phyloP scores from a whole-genome alignment of 2,888 invertebrate species.

The Noctua janthina region DNA sequence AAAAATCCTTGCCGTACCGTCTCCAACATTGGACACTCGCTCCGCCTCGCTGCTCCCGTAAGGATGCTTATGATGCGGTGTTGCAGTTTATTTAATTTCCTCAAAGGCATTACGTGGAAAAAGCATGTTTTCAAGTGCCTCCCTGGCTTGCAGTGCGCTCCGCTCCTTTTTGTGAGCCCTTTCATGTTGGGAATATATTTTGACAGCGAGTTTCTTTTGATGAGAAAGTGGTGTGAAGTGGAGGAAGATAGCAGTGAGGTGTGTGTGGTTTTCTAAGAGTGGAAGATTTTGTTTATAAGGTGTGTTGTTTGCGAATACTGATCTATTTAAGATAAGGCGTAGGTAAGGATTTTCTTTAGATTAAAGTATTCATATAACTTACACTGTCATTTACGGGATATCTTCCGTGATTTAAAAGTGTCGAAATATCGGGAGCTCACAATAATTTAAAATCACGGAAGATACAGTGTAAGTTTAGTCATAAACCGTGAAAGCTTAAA shows the following conservation, averaged over 20 bases:
- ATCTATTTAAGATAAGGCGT: not conserved
- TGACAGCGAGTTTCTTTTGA: conserved; percentile 64
- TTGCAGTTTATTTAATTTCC: conserved; percentile 90
- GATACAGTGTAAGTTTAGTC: too few relatives aligned
- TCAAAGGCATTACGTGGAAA: conserved; percentile 88
- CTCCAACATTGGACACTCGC: conserved; percentile 30
- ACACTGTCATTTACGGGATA: too few relatives aligned
- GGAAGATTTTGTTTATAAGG: not conserved
- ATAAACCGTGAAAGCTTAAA: too few relatives aligned
- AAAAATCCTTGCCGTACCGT: conserved; percentile 41
- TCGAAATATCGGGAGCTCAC: too few relatives aligned
- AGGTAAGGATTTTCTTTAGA: not conserved
- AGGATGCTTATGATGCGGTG: conserved; percentile 88
- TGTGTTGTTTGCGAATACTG: conserved; percentile 3
- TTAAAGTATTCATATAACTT: not conserved
- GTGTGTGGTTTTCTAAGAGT: not conserved
- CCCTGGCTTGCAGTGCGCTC: conserved; percentile 55
- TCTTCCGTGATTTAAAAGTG: too few relatives aligned
- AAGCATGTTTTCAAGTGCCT: conserved; percentile 85
- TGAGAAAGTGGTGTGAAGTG: conserved; percentile 37
- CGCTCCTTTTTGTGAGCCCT: conserved; percentile 63
- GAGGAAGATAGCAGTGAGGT: conserved; percentile 25
- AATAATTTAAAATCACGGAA: too few relatives aligned
- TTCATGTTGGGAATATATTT: conserved; percentile 68
- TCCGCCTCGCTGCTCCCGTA: conserved; percentile 69